Conservation (phyloP, 2,888 invertebrate genomes). For the Ganaspis brasiliensis region DNA sequence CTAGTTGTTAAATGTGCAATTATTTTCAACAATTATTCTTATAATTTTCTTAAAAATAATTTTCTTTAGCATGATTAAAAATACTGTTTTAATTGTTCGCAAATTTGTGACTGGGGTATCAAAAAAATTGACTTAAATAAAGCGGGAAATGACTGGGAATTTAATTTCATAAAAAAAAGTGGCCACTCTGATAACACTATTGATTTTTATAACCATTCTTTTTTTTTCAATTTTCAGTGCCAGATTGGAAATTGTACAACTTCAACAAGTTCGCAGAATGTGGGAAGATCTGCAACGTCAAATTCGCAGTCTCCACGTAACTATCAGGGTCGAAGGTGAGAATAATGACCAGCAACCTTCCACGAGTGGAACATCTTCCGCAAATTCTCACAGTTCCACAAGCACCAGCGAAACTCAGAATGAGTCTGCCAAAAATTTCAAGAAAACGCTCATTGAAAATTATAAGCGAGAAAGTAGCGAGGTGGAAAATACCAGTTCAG, state of each 20-base stretch:
- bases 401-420: conserved; percentile 52
- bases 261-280: conserved; percentile 85
- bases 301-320: conserved; percentile 82
- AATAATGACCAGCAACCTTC: conserved; percentile 48
- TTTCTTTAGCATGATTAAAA: no score
- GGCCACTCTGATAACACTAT: no score
- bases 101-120: no score
- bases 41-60: no score
- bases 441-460: conserved; percentile 67
- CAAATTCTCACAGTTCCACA: conserved; percentile 56
- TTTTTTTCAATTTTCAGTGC: conserved; percentile 60
- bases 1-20: no score
- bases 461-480: conserved; percentile 65
- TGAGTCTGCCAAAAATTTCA: conserved; percentile 63
- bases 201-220: neutral
- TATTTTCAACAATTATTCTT: no score
- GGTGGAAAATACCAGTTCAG: conserved; percentile 40
- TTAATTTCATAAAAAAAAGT: no score
- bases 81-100: no score
- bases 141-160: no score
- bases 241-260: conserved; percentile 75
- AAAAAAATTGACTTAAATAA: no score
- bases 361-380: conserved; percentile 45
- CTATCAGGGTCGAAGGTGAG: conserved; percentile 75
- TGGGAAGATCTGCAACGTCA: conserved; percentile 85